Base-by-base conservation (phyloP, 2,888 invertebrate species). In the Synanthedon formicaeformis region DNA sequence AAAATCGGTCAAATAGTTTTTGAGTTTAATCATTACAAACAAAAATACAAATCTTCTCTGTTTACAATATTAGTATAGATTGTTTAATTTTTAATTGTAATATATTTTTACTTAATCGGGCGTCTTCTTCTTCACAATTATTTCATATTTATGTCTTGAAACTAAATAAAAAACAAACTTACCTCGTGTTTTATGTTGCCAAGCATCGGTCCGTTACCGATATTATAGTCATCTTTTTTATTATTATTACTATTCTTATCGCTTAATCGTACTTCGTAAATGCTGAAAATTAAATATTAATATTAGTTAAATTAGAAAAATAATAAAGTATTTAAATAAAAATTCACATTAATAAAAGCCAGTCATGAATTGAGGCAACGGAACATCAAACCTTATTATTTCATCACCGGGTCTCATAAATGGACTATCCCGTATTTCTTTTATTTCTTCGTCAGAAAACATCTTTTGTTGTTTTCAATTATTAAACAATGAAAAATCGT, bases 381-480 rank as follows among this genome's bases (percentile, higher is more conserved):
- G 66, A 71, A 65, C 55, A 67, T 69, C 71, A 60, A 69, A 86
- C 87, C 86, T 81, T 78, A 87, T 83, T 63, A 87, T 79, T 67
- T 86, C 84, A 65, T 86, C 84, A 58, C 79, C 81, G 54, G 80
- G 78, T 60, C 75, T 73, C 75, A 78, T 78, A 65, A 79, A 78
- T 66, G 73, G 73, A 68, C 72, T 75, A 66, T 78, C 83, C 58
- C 73, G 70, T 59, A 74, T 73, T 71, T 75, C 77, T 84, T 85
- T 87, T 77, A 83, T 84, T 78, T 86, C 85, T 57, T 85, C 85
- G 65, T 85, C 83, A 60, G 82, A 81, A 75, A 87, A 84, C 87
- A 87, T 87, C 73, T 75, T 84, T 82, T 79, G 76, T 79, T 81
- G 77, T 80, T 73, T 81, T 84, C 81, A 84, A 84, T 80, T 85